Base-by-base conservation (phyloP, 2,888 invertebrate species). In the Drosophila stalkeri region DNA sequence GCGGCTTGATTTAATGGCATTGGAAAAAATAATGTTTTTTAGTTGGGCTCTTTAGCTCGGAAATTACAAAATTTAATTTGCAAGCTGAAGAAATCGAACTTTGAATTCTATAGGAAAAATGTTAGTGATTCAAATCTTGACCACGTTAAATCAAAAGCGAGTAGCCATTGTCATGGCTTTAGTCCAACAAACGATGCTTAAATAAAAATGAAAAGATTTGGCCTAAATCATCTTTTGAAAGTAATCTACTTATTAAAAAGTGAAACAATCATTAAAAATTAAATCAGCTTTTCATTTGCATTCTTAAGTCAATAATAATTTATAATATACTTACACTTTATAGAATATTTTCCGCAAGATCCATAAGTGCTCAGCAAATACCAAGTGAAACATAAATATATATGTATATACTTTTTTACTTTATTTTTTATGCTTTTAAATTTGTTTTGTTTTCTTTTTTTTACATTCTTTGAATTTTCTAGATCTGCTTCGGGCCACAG, bases 391-490 rank as follows among this genome's bases (percentile, higher is more conserved):
- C 55, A 16, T 44, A 37, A 23, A 18, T 18, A 44, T 57, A 37
- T 4, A 55, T 51, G 20, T 52, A 57, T 64, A 65, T 68, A 47
- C 6, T 0, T 7, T 59, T 43, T 77, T 67, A 65, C 70, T 82
- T 82, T 82, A 75, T 72, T 83, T 70, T 70, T 61, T 79, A 80
- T 61, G 63, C 56, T 76, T 62, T 41, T 12, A 31, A 20, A 31
- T 60, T 35, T 65, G 52, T 65, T 49, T 52, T 41, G 43, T 62
- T 62, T 37, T 65, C 55, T 65, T 49, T 52, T 41, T 43, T 62
- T 62, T 47, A 65, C 59, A 64, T 72, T 61, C 18, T n/a, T 60
- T 27, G 67, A 73, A 63, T 63, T 80, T 75, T 63, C 60, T 68
- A 77, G 65, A 54, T 54, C 54, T 62, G 52, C 69, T 52, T 41